A percentile compares a stretch with the other conserved stretches of the same genome.
Conservation (phyloP, 2,113 vertebrate genomes). For the Thalassoma bifasciatum region DNA sequence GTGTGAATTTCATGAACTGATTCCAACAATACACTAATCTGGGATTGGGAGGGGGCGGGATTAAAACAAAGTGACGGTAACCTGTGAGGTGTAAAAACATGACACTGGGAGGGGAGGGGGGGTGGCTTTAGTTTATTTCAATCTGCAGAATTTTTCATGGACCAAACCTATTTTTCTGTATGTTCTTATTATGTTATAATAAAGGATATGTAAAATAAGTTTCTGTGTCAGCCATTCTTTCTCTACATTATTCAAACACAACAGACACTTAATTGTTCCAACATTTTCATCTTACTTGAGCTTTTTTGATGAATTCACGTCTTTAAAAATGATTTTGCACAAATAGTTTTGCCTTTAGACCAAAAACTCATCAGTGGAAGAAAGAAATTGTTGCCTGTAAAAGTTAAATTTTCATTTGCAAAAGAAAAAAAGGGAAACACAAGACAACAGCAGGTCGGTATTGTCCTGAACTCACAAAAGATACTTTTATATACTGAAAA, state of each 20-base stretch:
- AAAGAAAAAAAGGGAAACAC: too few species aligned
- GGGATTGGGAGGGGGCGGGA: conserved; percentile 46
- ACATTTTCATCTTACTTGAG: too few species aligned
- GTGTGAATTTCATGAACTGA: conserved; percentile 52
- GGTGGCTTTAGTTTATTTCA: conserved; percentile 59
- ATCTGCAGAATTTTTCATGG: conserved; percentile 81
- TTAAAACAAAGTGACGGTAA: conserved; percentile 4
- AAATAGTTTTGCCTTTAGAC: too few species aligned
- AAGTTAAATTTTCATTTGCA: too few species aligned
- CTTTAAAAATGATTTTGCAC: too few species aligned
- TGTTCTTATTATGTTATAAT: conserved; percentile 84
- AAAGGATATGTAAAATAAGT: conserved; percentile 80
- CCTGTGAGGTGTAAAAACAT: conserved; percentile 34
- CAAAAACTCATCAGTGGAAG: too few species aligned
- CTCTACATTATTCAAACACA: not conserved
- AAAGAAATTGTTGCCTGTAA: too few species aligned
- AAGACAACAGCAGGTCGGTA: too few species aligned
- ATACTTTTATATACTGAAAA: too few species aligned
- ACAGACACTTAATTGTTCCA: not conserved
- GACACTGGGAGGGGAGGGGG: conserved; percentile 37
- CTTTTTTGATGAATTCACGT: too few species aligned
- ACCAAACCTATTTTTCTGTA: conserved; percentile 87
- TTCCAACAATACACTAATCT: conserved; percentile 73
- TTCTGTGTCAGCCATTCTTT: not conserved
- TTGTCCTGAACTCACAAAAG: too few species aligned